A percentile compares a stretch with the other conserved stretches of the same genome.
Conservation (phyloP, 2,888 invertebrate species). For the Morpho deidamia region DNA sequence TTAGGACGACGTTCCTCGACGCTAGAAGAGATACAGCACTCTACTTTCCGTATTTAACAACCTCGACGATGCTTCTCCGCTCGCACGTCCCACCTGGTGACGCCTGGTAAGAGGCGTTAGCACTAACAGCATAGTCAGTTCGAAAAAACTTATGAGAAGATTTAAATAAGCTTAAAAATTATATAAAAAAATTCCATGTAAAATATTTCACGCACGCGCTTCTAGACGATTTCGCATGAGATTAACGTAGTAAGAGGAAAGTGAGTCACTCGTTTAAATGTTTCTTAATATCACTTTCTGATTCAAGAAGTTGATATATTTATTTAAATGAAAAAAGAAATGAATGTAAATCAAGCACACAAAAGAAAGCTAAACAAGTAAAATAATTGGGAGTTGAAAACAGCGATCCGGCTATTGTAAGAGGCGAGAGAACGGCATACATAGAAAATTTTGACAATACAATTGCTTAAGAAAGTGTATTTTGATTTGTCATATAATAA, state of each 20-base stretch:
- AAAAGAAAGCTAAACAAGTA: conserved; percentile 13
- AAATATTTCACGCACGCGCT: conserved; percentile 15
- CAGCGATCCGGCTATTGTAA: conserved; percentile 41
- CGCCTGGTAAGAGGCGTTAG: no score
- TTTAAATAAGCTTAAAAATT: neutral
- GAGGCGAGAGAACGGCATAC: conserved; percentile 37
- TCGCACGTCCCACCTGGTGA: no score
- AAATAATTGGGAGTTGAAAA: conserved; percentile 6
- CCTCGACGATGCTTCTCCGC: no score
- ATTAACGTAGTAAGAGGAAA: conserved; percentile 23
- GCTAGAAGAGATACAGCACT: no score
- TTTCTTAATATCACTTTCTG: conserved; percentile 24
- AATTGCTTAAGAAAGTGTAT: conserved; percentile 65
- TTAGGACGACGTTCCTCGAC: no score
- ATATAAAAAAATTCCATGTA: conserved; percentile 14
- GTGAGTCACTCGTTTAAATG: conserved; percentile 24
- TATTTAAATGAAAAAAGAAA: conserved; percentile 4
- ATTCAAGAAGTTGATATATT: conserved; percentile 17
- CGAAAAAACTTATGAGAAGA: no score
- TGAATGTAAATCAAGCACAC: conserved; percentile 9
- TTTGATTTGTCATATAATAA: conserved; percentile 48
- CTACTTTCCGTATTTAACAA: no score
- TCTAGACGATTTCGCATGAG: conserved; percentile 21
- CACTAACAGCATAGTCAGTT: no score
- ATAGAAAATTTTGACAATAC: conserved; percentile 69